A percentile compares a stretch with the other conserved stretches of the same genome.
Conservation (phyloP, 2,113 vertebrate species). For the Beaufortia kweichowensis region DNA sequence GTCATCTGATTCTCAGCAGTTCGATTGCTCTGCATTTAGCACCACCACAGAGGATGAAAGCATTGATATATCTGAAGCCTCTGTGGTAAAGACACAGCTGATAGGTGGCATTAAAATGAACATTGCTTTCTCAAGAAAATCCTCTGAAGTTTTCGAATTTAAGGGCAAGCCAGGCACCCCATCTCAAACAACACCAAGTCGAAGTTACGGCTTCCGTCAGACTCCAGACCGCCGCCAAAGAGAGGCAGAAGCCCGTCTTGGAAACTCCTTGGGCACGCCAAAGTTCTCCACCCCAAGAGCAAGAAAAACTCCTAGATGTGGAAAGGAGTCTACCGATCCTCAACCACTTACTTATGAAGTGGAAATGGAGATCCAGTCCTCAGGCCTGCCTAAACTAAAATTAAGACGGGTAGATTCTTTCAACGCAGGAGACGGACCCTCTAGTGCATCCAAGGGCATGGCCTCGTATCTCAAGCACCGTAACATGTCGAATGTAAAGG, state of each 20-base stretch:
- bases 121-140: conserved; percentile 44
- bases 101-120: conserved; percentile 47
- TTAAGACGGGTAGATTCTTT: conserved; percentile 80
- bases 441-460: conserved; percentile 51
- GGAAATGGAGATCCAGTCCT: conserved; percentile 86
- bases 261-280: conserved; percentile 54
- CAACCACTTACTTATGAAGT: conserved; percentile 78
- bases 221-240: conserved; percentile 80
- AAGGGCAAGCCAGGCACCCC: conserved; percentile 2
- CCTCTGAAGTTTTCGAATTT: conserved; percentile 23
- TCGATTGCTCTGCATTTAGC: conserved; percentile 62
- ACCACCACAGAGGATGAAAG: conserved; percentile 59
- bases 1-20: conserved; percentile 54
- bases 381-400: conserved; percentile 87
- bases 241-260: conserved; percentile 76
- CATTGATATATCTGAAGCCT: conserved; percentile 53
- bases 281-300: conserved; percentile 63
- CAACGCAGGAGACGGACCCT: conserved; percentile 51
- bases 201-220: conserved; percentile 71
- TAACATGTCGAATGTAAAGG: conserved; percentile 51
- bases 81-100: conserved; percentile 43
- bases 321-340: conserved; percentile 26
- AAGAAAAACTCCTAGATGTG: conserved; percentile 16
- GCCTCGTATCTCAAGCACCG: conserved; percentile 46
- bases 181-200: conserved; percentile 14